Base-by-base conservation (phyloP, 2,113 vertebrate genomes). In the Dendrocopos noguchii region DNA sequence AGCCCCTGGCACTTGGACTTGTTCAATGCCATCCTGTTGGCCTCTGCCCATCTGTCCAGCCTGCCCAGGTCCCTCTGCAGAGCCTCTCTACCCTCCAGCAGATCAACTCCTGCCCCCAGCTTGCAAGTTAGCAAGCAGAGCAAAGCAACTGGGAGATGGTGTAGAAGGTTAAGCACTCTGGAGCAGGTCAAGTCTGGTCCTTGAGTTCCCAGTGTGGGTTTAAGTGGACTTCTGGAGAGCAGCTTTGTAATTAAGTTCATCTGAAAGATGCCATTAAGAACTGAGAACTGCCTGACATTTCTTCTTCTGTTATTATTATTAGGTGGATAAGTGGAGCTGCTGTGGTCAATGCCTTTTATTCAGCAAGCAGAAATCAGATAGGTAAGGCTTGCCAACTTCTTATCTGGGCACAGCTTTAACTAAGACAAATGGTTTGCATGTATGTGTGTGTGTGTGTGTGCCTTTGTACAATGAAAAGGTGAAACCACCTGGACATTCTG, bases 321-420 rank as follows among this genome's bases (percentile, higher is more conserved):
- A 99, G 99, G 97, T 99, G 99, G 99, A 98, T 99, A 93, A 98
- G 98, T 2, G 99, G 99, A 96, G 98, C 99, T 75, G 99, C 99
- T 84, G 98, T 99, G 73, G 98, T 99, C 94, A 99, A 99, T 77
- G 99, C 99, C 21, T 99, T 99, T 95, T 99, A 99, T 94, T 99
- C 99, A 86, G 97, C 98, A 46, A 98, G 98, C 79, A 98, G 98
- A 97, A 99, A 99, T 97, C 98, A 99, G 95, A 99, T 99, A 97
- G 99, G 99, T 99, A 99, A 98, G 96, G 8, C 80, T 77, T 84
- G 33, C 39, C 14, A 53, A 25, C 36, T 77, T 63, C 39, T 5
- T 80, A 42, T 52, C 20, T 42, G 34, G 24, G 12, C 27, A 52
- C 39, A 70, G 33, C 31, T 61, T 52, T 66, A 57, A 79, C 24